Percentiles rank a stretch among this genome's conserved stretches.
Conservation (phyloP, 2,797 vertebrate genomes). For the Cirrhinus molitorella region DNA sequence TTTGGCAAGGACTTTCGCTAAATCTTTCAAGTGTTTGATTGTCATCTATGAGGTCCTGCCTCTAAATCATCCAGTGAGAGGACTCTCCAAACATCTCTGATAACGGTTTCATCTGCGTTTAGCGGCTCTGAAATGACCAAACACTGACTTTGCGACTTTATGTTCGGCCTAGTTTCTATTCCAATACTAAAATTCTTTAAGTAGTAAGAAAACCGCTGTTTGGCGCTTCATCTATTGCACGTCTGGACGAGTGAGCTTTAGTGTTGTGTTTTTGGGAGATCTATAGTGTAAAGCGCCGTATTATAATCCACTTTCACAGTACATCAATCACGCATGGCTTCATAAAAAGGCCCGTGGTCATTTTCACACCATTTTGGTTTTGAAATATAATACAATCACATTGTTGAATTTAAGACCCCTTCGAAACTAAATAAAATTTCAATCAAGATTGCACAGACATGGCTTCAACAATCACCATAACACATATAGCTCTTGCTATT, state of each 20-base stretch:
- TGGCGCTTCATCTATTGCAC: conserved; percentile 47
- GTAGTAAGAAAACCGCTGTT: not conserved
- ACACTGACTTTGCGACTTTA: not conserved
- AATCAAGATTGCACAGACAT: conserved; percentile 77
- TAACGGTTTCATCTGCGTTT: not conserved
- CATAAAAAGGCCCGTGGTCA: not conserved
- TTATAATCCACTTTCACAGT: conserved; percentile 40
- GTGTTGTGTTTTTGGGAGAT: conserved; percentile 30
- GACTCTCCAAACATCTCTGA: not conserved
- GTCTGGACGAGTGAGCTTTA: conserved; percentile 26
- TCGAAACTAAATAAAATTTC: conserved; percentile 32
- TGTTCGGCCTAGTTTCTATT: not conserved
- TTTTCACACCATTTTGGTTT: conserved; percentile 29
- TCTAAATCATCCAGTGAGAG: conserved; percentile 17
- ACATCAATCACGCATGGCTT: conserved; percentile 4
- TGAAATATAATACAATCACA: conserved; percentile 49
- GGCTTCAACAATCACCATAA: conserved; percentile 78
- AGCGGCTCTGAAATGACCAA: not conserved
- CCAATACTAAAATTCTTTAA: not conserved
- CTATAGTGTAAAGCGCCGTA: conserved; percentile 43
- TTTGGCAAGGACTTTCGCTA: not conserved
- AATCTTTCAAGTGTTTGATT: not conserved
- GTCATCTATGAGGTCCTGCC: conserved; percentile 11
- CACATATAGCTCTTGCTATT: conserved; percentile 76
- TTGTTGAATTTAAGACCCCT: conserved; percentile 54